Conservation (phyloP, 2,888 invertebrate genomes). For the Girardia tigrina region DNA sequence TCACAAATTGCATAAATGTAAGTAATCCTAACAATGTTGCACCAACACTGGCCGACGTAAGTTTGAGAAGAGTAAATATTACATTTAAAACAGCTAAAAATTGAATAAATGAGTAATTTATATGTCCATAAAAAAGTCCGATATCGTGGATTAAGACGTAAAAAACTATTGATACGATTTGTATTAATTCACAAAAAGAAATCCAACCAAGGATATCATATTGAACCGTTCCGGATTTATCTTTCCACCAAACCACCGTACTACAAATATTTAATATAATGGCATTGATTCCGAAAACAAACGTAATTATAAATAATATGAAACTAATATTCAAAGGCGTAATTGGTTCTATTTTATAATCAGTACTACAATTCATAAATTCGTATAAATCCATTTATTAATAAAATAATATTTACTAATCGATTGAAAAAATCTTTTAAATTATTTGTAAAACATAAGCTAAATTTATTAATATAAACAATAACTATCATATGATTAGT, state of each 20-base stretch:
- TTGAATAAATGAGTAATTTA: neutral
- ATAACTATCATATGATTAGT: too few relatives aligned
- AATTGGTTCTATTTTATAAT: neutral
- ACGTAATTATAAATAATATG: neutral
- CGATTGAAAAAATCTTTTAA: too few relatives aligned
- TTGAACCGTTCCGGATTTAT: neutral
- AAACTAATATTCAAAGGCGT: neutral
- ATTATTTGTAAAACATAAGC: too few relatives aligned
- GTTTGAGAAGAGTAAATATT: neutral
- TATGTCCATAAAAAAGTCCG: neutral
- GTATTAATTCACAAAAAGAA: constrained; percentile 8
- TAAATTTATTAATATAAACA: too few relatives aligned
- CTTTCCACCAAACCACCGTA: constrained; percentile 4
- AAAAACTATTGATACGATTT: neutral
- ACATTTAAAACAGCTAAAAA: neutral
- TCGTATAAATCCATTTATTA: constrained; percentile 16
- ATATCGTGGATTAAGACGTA: neutral
- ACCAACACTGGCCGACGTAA: neutral
- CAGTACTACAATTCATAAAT: neutral
- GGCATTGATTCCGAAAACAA: neutral
- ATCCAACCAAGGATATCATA: neutral
- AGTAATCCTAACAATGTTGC: neutral
- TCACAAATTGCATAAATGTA: neutral
- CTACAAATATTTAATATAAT: neutral
- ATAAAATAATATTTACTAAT: too few relatives aligned